A percentile compares a stretch with the other conserved stretches of the same genome.
Conservation (phyloP, 1,140 invertebrate genomes). For the Paraescarpia echinospica region DNA sequence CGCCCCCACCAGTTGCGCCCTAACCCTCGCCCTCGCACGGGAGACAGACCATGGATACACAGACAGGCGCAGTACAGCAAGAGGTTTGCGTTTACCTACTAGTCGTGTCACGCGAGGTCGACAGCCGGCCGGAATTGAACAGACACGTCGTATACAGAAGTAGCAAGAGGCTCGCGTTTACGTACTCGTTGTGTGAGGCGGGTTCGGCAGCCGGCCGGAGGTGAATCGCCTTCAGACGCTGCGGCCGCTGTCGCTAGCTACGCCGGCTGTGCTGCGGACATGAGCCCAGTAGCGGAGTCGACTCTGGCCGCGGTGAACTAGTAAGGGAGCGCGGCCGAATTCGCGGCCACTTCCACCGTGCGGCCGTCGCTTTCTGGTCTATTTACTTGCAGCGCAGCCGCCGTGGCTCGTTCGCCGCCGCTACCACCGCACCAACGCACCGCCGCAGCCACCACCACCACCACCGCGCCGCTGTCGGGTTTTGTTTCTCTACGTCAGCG, state of each 20-base stretch:
- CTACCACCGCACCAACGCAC: neutral
- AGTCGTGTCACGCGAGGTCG: neutral
- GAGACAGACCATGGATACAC: neutral
- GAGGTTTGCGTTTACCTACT: neutral
- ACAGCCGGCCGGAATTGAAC: neutral
- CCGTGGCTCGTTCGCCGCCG: neutral
- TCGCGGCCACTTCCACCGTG: neutral
- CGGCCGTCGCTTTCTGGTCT: neutral
- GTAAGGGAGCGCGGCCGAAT: neutral
- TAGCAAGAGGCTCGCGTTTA: neutral
- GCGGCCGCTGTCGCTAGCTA: neutral
- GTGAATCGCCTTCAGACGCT: neutral
- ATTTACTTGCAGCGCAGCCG: neutral
- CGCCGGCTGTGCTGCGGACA: neutral
- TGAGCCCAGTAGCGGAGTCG: neutral
- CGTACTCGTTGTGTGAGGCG: neutral
- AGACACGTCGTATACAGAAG: too few species aligned
- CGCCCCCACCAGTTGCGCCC: too few species aligned
- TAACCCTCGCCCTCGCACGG: too few species aligned
- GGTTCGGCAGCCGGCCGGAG: neutral
- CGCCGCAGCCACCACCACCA: neutral
- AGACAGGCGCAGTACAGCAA: neutral
- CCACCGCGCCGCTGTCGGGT: neutral
- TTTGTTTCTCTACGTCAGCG: neutral
- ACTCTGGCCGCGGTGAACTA: neutral